Base-by-base conservation (phyloP, 2,888 invertebrate species). In the Ganaspis brasiliensis region DNA sequence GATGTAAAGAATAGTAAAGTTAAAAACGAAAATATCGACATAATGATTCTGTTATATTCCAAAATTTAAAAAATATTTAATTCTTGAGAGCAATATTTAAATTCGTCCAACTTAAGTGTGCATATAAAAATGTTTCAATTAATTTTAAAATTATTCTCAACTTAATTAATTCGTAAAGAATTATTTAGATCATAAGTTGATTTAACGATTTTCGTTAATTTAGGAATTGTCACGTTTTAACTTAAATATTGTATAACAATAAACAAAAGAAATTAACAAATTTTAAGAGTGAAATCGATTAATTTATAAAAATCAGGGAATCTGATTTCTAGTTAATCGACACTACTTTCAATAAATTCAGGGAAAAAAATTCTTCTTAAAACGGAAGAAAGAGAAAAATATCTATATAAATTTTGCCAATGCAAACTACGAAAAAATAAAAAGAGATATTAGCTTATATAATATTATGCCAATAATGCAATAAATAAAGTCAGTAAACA, bases 171-270 rank as follows among this genome's bases (percentile, higher is more conserved):
- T 49, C 49, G 49, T 49, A 16, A n/a, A 14, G n/a, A 49, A 49
- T 49, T 40, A 40, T 40, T 8, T 35, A 8, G 9, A 40, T 40
- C 12, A 12, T 6, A 12, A 40, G 12, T 12, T 9, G 1, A 45
- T n/a, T n/a, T n/a, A n/a, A 45, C 45, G n/a, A 45, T 14, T 45
- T 10, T 45, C 14, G 45, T 45, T 45, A 10, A 14, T 45, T 45
- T 45, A n/a, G n/a, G n/a, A n/a, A n/a, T n/a, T n/a, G n/a, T n/a
- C n/a, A n/a, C n/a, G n/a, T n/a, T n/a, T n/a, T n/a, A n/a, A n/a
- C n/a, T n/a, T n/a, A n/a, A n/a, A 49, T 49, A 49, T 16, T 49
- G 49, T 49, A 49, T 49, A n/a, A 49, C 49, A 49, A 49, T 49
- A 49, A n/a, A 49, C 14, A 49, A 49, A 5, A n/a, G n/a, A n/a